phyloP scores from a whole-genome alignment of 2,797 vertebrate genomes.

The Poecilia picta region DNA sequence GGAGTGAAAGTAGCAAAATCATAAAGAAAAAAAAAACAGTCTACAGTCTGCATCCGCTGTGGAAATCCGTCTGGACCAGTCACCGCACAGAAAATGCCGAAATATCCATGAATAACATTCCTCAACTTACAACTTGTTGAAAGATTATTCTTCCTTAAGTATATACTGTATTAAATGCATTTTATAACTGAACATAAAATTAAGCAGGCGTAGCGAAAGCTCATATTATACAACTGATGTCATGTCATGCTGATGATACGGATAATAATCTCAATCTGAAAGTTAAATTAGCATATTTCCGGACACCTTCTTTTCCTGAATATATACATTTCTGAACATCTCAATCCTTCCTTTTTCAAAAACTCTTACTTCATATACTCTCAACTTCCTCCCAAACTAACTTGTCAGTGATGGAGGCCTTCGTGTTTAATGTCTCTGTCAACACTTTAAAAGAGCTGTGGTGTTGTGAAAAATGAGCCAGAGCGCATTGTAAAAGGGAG shows the following conservation, averaged over 20 bases:
- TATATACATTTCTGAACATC: background rate
- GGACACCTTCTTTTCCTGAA: conserved; percentile 1
- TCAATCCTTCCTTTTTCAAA: conserved; percentile 15
- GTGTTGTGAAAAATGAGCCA: conserved; percentile 76
- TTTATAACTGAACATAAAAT: conserved; percentile 6
- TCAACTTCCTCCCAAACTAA: conserved; percentile 23
- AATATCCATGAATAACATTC: conserved; percentile 53
- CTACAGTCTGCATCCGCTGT: conserved; percentile 56
- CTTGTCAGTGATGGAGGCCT: conserved; percentile 48
- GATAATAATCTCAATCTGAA: conserved; percentile 8
- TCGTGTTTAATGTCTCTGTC: conserved; percentile 74
- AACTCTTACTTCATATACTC: conserved; percentile 11
- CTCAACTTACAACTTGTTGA: conserved; percentile 29
- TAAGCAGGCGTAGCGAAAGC: conserved; percentile 6
- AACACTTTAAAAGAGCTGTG: conserved; percentile 66
- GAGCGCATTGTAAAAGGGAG: conserved; percentile 56
- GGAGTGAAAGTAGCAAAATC: conserved; percentile 63
- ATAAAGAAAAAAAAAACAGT: conserved; percentile 51
- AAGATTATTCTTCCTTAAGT: conserved; percentile 13
- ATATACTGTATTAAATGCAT: conserved; percentile 2
- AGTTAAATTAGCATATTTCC: conserved; percentile 8
- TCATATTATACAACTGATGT: conserved; percentile 5
- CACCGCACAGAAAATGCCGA: conserved; percentile 59
- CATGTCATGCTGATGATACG: conserved; percentile 1
- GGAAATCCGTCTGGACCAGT: conserved; percentile 61